Evolutionary conservation across 2,113 vertebrate species (phyloP), one percentile per base, ranked within the genome.

Genomic region (Ploceus nigricollis): DNA sequence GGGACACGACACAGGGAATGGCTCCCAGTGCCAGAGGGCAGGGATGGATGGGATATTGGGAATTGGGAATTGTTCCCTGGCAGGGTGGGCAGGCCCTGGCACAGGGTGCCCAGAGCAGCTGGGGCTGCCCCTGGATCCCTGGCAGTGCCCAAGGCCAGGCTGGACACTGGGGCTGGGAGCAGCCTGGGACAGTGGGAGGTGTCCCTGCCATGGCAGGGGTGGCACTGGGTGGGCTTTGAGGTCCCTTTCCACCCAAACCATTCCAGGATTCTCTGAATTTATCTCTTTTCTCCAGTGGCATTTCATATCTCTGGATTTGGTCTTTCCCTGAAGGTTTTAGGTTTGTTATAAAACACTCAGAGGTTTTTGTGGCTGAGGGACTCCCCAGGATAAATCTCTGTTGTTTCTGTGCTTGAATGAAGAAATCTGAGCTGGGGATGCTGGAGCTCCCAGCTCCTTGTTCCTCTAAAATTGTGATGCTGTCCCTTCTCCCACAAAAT

Each of bases 201-300:
- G 58, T 84, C 58, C 50, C 69, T 64, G 66, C 10, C 37, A 8
- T 8, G 48, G n/a, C 57, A 27, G 39, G 45, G 33, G 14, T 33
- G 42, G 10, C 0, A n/a, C 1, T 56, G 50, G 35, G 0, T 7
- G 50, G 10, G 3, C 2, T 45, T 45, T 72, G 1, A 25, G 7
- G 9, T 53, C 27, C 8, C 16, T 63, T 17, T 39, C 14, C 5
- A 64, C 28, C 30, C 50, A 72, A 54, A 18, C 4, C 21, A 66
- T 28, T 13, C 16, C 35, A 25, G 1, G 25, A 14, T 30, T 64
- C 50, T 35, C 12, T 80, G 31, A 66, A 28, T 2, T 31, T 22
- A 1, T 17, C 25, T 40, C 33, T 53, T 53, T 22, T 42, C 37
- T 30, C 0, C 2, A 1, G 17, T 16, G 44, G 48, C 27, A 13